Conservation (phyloP, 1,140 invertebrate genomes). For the Capitella teleta region DNA sequence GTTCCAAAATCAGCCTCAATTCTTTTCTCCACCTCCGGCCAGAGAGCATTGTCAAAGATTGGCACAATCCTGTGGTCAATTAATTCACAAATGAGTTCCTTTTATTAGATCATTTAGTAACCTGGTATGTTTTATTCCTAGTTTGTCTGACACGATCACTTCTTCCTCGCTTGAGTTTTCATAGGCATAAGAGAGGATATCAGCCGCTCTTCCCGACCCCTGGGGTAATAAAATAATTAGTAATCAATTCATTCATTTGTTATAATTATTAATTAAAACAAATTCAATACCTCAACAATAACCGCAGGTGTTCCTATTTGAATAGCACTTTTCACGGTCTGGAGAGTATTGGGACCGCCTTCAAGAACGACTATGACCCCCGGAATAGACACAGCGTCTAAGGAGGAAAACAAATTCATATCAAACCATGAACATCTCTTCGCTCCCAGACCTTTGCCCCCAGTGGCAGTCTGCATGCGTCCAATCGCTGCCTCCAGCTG, state of each 20-base stretch:
- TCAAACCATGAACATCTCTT: neutral
- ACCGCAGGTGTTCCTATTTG: conserved; percentile 34
- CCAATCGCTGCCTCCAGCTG: conserved; percentile 31
- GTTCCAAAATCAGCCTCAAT: conserved; percentile 21
- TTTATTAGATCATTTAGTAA: conserved; percentile 12
- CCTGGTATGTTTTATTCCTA: conserved; percentile 18
- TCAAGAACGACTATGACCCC: conserved; percentile 36
- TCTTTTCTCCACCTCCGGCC: conserved; percentile 20
- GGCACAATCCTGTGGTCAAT: neutral
- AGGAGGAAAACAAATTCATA: neutral
- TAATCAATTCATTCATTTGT: neutral
- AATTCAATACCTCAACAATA: conserved; percentile 38
- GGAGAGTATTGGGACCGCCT: conserved; percentile 36
- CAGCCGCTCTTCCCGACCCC: conserved; percentile 45
- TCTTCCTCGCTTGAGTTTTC: conserved; percentile 26
- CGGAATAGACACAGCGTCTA: conserved; percentile 23
- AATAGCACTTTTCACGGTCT: conserved; percentile 35
- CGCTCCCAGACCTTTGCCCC: neutral
- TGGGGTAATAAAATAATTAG: conserved; percentile 12
- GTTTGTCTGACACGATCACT: conserved; percentile 19
- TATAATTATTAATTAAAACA: too few species aligned
- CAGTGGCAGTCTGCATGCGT: neutral
- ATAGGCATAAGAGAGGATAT: conserved; percentile 43
- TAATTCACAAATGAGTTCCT: neutral
- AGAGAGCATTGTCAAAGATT: conserved; percentile 9